Conservation (phyloP, 2,113 vertebrate species). For the Brachypodius melanocephalos region DNA sequence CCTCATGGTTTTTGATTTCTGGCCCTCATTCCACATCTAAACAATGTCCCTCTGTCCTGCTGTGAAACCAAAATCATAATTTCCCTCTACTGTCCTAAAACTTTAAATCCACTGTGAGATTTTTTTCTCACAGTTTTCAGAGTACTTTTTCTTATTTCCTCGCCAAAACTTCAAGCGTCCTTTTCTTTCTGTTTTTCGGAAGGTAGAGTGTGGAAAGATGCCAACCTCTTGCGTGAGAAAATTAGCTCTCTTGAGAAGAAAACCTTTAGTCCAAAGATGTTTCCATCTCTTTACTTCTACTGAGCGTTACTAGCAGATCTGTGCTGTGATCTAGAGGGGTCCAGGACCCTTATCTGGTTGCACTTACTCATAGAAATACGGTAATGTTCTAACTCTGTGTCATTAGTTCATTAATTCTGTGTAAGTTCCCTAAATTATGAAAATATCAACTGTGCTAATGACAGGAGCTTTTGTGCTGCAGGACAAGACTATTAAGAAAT, state of each 20-base stretch:
- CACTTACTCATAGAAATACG: background rate
- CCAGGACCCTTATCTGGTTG: background rate
- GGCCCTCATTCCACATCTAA: background rate
- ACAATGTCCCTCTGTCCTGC: fast-evolving
- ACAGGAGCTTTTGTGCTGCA: background rate
- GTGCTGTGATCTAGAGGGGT: background rate
- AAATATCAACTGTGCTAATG: background rate
- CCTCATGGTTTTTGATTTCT: background rate
- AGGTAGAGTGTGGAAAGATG: background rate
- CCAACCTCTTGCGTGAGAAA: background rate
- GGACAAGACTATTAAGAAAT: background rate
- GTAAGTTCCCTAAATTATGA: background rate
- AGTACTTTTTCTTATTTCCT: background rate
- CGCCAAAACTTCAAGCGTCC: background rate
- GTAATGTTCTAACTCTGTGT: background rate
- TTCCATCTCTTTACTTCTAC: background rate
- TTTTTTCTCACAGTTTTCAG: background rate
- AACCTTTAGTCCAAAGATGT: background rate
- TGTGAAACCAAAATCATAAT: background rate
- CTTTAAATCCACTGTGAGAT: background rate
- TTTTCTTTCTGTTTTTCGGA: background rate
- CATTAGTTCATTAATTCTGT: background rate
- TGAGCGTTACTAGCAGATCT: background rate
- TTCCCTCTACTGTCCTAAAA: background rate
- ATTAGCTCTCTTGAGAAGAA: background rate